Conservation (phyloP, 2,888 invertebrate genomes). For the Peribatodes rhomboidaria region DNA sequence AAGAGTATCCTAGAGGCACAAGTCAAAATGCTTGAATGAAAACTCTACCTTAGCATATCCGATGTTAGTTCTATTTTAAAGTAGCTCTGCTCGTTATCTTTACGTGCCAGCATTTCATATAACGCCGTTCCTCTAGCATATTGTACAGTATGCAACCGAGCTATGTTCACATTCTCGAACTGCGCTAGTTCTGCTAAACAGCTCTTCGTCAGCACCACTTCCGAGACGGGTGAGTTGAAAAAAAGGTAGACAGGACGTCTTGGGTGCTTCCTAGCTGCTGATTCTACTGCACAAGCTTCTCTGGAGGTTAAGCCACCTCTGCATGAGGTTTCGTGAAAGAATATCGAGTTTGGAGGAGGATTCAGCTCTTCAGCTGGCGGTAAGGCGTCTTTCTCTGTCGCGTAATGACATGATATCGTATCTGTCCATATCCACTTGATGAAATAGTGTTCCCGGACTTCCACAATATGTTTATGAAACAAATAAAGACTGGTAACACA, state of each 20-base stretch:
- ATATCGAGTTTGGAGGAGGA: conserved; percentile 73
- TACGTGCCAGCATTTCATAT: conserved; percentile 29
- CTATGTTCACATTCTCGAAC: conserved; percentile 42
- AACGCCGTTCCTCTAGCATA: conserved; percentile 36
- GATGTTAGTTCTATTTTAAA: conserved; percentile 45
- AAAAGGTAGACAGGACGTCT: conserved; percentile 77
- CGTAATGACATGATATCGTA: conserved; percentile 38
- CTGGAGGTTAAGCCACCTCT: conserved; percentile 69
- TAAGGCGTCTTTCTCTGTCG: conserved; percentile 36
- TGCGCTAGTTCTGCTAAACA: conserved; percentile 32
- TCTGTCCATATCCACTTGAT: neutral
- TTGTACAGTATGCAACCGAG: conserved; percentile 36
- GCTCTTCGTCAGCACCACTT: conserved; percentile 28
- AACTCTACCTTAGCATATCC: conserved; percentile 44
- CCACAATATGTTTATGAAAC: neutral
- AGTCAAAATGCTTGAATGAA: neutral
- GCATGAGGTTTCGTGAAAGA: conserved; percentile 89
- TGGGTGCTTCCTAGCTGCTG: conserved; percentile 49
- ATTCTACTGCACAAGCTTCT: conserved; percentile 50
- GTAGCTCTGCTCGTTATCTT: conserved; percentile 24
- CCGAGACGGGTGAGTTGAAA: conserved; percentile 46
- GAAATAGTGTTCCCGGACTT: neutral
- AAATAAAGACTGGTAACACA: neutral
- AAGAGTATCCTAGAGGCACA: no score
- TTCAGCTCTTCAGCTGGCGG: conserved; percentile 21